A percentile compares a stretch with the other conserved stretches of the same genome.
These are phyloP conservation scores for Drosophila prostipennis DNA, from an alignment of 2,888 invertebrate species.

Conservation along the genomic window DNA sequence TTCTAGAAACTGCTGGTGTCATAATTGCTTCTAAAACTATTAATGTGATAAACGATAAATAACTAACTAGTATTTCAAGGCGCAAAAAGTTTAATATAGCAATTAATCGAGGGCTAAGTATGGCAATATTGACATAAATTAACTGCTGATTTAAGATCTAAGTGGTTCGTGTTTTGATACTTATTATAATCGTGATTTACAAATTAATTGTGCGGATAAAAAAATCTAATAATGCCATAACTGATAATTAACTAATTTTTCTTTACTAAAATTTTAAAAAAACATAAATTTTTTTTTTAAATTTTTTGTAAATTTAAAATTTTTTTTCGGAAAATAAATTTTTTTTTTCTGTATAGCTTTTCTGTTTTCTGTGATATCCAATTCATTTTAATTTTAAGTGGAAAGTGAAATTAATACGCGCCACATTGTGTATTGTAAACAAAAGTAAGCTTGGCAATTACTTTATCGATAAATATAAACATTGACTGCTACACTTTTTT, in stretches of 20 bases:
- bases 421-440: background rate
- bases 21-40: background rate
- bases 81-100: background rate
- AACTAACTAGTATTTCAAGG: background rate
- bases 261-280: no score
- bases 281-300: no score
- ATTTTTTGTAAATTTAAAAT: no score
- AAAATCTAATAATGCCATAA: background rate
- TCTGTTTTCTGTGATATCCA: no score
- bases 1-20: no score
- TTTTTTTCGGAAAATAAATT: no score
- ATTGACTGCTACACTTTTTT: background rate
- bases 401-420: background rate
- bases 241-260: background rate
- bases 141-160: background rate
- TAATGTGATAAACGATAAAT: background rate
- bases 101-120: background rate
- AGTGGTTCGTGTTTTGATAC: background rate
- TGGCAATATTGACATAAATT: background rate
- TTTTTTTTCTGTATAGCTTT: no score
- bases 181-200: background rate
- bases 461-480: constrained; percentile 14
- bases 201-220: background rate
- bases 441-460: constrained; percentile 7
- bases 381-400: no score